Evolutionary conservation across 1,140 invertebrate species (phyloP).

Genomic region (Penaeus indicus): DNA sequence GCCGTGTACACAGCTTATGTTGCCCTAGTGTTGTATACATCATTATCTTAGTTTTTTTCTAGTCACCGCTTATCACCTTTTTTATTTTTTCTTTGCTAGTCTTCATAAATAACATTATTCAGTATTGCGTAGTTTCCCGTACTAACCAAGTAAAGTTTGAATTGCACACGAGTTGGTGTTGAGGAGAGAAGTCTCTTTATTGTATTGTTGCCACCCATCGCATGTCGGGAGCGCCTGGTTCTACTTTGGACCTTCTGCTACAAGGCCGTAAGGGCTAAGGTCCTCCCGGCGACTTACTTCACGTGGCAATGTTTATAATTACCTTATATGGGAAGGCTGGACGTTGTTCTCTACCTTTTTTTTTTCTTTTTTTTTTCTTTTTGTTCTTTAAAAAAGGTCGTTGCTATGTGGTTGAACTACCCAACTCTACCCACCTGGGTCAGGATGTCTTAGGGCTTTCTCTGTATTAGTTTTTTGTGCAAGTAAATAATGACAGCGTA

Average conservation of each 20-base stretch:
- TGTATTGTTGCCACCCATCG: slow-evolving; percentile 9
- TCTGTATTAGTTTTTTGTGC: slow-evolving; percentile 57
- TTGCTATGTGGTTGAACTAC: slow-evolving; percentile 33
- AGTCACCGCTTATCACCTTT: slow-evolving; percentile 58
- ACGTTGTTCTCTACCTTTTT: slow-evolving; percentile 15
- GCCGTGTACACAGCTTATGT: slow-evolving; percentile 20
- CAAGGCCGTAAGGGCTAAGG: slow-evolving; percentile 46
- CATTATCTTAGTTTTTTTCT: slow-evolving; percentile 54
- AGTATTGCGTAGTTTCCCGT: slow-evolving; percentile 55
- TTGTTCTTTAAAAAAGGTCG: slow-evolving; percentile 24
- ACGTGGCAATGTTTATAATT: slow-evolving; percentile 28
- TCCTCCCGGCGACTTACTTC: slow-evolving; percentile 21
- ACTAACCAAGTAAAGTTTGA: slow-evolving; percentile 64
- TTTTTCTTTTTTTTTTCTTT: slow-evolving; percentile 32
- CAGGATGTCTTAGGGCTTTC: slow-evolving; percentile 49
- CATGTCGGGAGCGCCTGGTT: background rate
- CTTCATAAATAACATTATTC: slow-evolving; percentile 50
- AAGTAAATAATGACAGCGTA: slow-evolving; percentile 47
- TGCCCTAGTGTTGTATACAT: slow-evolving; percentile 44
- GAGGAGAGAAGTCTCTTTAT: slow-evolving; percentile 22
- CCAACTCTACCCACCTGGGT: slow-evolving; percentile 2
- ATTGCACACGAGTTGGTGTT: slow-evolving; percentile 51
- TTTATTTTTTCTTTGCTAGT: slow-evolving; percentile 58
- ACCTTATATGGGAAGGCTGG: slow-evolving; percentile 50
- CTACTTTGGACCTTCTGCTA: slow-evolving; percentile 30